These are phyloP conservation scores for Galleria mellonella DNA, from an alignment of 1,140 invertebrate species.

Conservation along the genomic window DNA sequence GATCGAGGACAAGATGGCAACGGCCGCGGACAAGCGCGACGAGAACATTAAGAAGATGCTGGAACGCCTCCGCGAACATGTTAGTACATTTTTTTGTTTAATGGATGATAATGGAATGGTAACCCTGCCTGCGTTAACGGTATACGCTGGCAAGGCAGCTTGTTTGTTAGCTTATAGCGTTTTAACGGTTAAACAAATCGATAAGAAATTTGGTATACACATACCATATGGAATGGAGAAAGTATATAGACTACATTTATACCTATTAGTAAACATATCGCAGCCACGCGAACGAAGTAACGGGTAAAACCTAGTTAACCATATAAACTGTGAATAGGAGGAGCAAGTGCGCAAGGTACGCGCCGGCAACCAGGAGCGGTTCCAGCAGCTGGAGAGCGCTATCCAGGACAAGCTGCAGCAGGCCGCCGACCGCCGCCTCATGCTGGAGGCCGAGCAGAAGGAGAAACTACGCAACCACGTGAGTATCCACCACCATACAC, in stretches of 20 bases:
- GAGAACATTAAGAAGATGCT: conserved; percentile 92
- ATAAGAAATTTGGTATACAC: no score
- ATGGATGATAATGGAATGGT: no score
- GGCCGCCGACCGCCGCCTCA: conserved; percentile 80
- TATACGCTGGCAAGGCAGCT: no score
- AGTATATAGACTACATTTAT: no score
- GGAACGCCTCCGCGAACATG: conserved; percentile 91
- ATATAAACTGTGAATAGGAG: conserved; percentile 69
- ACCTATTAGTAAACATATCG: no score
- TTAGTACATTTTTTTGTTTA: conserved; percentile 64
- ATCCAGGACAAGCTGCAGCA: conserved; percentile 84
- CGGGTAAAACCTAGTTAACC: no score
- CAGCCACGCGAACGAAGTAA: no score
- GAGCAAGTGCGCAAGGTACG: conserved; percentile 82
- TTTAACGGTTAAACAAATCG: no score
- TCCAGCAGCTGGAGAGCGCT: conserved; percentile 79
- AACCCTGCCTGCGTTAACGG: no score
- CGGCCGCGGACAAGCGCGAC: conserved; percentile 88
- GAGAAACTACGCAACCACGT: conserved; percentile 86
- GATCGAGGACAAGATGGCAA: conserved; percentile 89
- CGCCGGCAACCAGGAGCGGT: conserved; percentile 77
- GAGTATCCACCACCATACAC: conserved; percentile 53
- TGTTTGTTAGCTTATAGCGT: no score
- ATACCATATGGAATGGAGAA: no score
- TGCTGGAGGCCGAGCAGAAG: conserved; percentile 81